These are phyloP conservation scores for Tribolium madens DNA, from an alignment of 1,140 invertebrate genomes.

Conservation along the genomic window DNA sequence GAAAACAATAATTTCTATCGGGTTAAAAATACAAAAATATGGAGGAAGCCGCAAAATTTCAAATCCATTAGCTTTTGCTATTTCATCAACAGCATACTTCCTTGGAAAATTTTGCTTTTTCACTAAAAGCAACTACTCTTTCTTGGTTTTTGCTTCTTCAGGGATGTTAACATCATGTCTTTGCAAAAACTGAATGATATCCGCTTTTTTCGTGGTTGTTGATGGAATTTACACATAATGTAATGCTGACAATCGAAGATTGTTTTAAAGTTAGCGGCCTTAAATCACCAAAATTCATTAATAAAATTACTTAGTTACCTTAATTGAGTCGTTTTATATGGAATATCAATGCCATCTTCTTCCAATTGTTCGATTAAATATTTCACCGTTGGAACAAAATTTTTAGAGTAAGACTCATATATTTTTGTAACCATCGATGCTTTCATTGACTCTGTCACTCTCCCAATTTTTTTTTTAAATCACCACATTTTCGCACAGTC, in stretches of 20 bases:
- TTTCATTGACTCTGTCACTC: too few relatives aligned
- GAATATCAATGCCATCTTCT: conserved; percentile 5
- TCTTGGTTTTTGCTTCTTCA: conserved; percentile 5
- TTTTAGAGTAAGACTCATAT: background rate
- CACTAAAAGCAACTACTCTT: background rate
- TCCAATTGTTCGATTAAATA: background rate
- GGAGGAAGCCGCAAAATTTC: background rate
- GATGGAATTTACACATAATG: background rate
- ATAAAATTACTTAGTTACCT: background rate
- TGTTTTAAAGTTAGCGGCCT: too few relatives aligned
- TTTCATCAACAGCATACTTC: conserved; percentile 2
- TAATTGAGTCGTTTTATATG: conserved; percentile 3
- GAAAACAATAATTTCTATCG: too few relatives aligned
- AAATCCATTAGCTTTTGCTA: background rate
- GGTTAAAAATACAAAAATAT: conserved; percentile 23
- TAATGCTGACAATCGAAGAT: too few relatives aligned
- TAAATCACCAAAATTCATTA: too few relatives aligned
- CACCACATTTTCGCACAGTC: background rate
- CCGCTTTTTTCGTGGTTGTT: background rate
- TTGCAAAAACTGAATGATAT: background rate
- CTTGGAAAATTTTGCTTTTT: background rate
- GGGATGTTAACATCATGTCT: background rate
- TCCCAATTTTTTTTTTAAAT: too few relatives aligned
- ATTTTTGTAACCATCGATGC: background rate
- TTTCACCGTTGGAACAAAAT: background rate